phyloP scores from a whole-genome alignment of 2,888 invertebrate species.

The Cryptus armator region DNA sequence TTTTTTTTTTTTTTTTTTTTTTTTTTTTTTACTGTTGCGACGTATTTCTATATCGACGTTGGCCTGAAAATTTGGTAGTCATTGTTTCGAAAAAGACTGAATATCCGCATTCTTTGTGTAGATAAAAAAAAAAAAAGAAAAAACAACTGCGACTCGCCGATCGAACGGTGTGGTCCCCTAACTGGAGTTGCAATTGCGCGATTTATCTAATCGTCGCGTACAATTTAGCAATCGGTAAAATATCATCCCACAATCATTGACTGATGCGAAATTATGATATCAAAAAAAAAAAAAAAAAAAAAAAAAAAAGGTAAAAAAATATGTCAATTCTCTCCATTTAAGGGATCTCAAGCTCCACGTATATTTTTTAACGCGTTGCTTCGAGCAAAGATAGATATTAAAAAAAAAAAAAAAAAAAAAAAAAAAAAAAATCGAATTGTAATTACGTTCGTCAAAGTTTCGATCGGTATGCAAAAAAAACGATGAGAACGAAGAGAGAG shows the following conservation, averaged over 20 bases:
- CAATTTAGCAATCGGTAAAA: conserved; percentile 25
- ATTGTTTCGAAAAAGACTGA: conserved; percentile 48
- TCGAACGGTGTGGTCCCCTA: conserved; percentile 18
- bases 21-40: background rate
- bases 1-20: background rate
- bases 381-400: conserved; percentile 23
- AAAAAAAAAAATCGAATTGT: conserved; percentile 42
- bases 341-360: conserved; percentile 15
- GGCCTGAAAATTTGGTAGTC: conserved; percentile 30
- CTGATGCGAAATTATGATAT: conserved; percentile 23
- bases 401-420: conserved; percentile 3
- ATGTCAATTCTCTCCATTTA: conserved; percentile 28
- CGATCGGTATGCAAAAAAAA: conserved; percentile 2
- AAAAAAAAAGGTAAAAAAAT: background rate
- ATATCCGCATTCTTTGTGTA: conserved; percentile 29
- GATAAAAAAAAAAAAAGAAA: background rate
- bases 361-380: conserved; percentile 41
- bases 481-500: background rate
- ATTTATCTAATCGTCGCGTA: conserved; percentile 35
- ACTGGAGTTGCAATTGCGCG: conserved; percentile 30
- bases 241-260: conserved; percentile 36
- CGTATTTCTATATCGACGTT: background rate
- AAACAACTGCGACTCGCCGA: conserved; percentile 5
- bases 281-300: conserved; percentile 3
- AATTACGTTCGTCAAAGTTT: conserved; percentile 48